Evolutionary conservation across 2,888 invertebrate genomes (phyloP).

Genomic region (Syritta pipiens): DNA sequence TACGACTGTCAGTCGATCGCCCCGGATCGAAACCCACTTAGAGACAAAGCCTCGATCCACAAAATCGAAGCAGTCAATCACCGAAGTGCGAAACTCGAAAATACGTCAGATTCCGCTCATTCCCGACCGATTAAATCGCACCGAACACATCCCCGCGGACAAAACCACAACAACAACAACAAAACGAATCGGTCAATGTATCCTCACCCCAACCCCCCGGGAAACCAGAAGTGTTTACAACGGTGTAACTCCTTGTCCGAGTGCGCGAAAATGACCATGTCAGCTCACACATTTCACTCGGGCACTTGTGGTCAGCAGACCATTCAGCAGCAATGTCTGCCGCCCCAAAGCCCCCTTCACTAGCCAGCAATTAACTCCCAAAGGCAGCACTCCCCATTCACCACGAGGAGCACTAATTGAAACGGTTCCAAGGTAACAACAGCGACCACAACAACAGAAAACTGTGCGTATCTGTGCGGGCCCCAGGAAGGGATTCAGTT

Average conservation of each 20-base stretch:
- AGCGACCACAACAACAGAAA: not conserved
- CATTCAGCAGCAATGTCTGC: slow-evolving; percentile 5
- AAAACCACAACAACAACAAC: not conserved
- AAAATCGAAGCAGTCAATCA: slow-evolving; percentile 4
- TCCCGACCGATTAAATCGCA: not conserved
- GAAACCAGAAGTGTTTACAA: slow-evolving; percentile 28
- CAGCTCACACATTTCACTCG: slow-evolving; percentile 30
- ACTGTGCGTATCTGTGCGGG: not conserved
- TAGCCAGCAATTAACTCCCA: slow-evolving; percentile 7
- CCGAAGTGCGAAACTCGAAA: not conserved
- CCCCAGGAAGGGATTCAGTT: slow-evolving; percentile 25
- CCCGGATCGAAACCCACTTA: too few species aligned
- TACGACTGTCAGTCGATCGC: too few species aligned
- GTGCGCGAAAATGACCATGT: slow-evolving; percentile 46
- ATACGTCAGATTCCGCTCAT: not conserved
- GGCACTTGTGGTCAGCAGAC: not conserved
- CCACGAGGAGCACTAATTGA: slow-evolving; percentile 53
- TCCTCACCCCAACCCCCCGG: not conserved
- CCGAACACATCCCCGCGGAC: not conserved
- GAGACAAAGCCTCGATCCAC: too few species aligned
- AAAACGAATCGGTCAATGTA: not conserved
- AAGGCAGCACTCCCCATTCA: slow-evolving; percentile 19
- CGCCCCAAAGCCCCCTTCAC: not conserved
- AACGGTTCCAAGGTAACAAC: slow-evolving; percentile 55
- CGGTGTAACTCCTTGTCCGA: slow-evolving; percentile 33